Evolutionary conservation across 2,797 vertebrate species (phyloP), one percentile per base, ranked within the genome.

Genomic region (Heterohyrax brucei): DNA sequence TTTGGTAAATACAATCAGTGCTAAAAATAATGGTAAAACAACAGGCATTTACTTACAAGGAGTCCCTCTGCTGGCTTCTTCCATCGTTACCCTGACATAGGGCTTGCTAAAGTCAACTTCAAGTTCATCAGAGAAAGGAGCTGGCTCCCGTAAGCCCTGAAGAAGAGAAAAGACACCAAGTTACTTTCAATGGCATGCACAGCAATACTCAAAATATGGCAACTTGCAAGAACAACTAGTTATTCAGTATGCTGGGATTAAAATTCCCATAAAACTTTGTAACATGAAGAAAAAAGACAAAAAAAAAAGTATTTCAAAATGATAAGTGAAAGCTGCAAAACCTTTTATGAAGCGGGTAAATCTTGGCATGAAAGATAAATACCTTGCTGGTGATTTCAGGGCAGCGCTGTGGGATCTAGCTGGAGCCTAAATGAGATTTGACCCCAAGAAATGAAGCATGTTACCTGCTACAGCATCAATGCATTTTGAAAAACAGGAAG

Each of bases 41-140:
- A 88, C 56, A 95, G 26, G 33, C 13, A n/a, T 97, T 86, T 95
- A 99, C 99, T 99, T 98, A 99, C 99, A 93, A 48, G 99, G 99
- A 4, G 99, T 99, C 95, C 99, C 99, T 97, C 95, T 99, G 97
- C 98, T 98, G 0, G 99, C 99, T 97, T 99, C 99, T 83, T 99
- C 99, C 98, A 99, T 99, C 0, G 98, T 99, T 94, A 99, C 99
- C 96, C 99, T 99, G 97, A 97, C 89, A 88, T 99, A 99, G 0
- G 99, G 99, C 96, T 99, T 99, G 96, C 98, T 98, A 95, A 98
- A 98, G 95, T 98, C 98, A 0, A 99, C 98, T 94, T 99, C 98
- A 64, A 99, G 98, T 98, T 99, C 99, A 97, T 99, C 99, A 85
- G 99, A 99, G 94, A 99, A 99, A 0, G 99, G 99, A 77, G 99